phyloP scores from a whole-genome alignment of 2,797 vertebrate genomes.

The Ammospiza maritima region DNA sequence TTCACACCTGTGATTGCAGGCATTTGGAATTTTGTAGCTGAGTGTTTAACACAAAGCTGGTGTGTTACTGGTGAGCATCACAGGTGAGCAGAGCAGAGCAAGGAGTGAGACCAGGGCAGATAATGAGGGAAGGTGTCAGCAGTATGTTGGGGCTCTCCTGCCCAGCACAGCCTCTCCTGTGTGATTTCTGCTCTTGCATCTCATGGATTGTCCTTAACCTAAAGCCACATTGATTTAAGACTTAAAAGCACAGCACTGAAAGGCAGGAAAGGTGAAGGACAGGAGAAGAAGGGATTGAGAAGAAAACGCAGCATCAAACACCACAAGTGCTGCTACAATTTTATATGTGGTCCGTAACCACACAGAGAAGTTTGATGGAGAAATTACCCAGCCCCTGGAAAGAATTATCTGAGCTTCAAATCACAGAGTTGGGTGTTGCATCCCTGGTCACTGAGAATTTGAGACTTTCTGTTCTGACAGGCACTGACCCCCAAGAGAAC shows the following conservation, averaged over 20 bases:
- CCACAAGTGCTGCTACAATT: not conserved
- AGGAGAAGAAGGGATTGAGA: not conserved
- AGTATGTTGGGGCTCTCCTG: not conserved
- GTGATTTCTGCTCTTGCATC: not conserved
- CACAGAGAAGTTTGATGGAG: not conserved
- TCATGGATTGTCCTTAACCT: not conserved
- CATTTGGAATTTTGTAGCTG: not conserved
- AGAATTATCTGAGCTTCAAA: not conserved
- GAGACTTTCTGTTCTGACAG: not conserved
- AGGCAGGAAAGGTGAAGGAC: not conserved
- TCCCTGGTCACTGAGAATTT: not conserved
- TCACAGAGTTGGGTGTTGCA: not conserved
- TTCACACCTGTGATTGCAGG: not conserved
- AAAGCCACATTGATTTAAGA: not conserved
- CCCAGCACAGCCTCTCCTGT: not conserved
- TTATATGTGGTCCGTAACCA: not conserved
- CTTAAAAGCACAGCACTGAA: not conserved
- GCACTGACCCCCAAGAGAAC: not conserved
- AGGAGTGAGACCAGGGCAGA: not conserved
- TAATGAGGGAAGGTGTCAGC: accelerated
- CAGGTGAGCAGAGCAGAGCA: not conserved
- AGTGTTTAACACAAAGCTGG: not conserved
- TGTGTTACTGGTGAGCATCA: not conserved
- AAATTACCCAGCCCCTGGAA: not conserved
- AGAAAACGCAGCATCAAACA: not conserved